Percentiles rank a stretch among this genome's conserved stretches.
Conservation (phyloP, 1,140 invertebrate species). For the Paraescarpia echinospica region DNA sequence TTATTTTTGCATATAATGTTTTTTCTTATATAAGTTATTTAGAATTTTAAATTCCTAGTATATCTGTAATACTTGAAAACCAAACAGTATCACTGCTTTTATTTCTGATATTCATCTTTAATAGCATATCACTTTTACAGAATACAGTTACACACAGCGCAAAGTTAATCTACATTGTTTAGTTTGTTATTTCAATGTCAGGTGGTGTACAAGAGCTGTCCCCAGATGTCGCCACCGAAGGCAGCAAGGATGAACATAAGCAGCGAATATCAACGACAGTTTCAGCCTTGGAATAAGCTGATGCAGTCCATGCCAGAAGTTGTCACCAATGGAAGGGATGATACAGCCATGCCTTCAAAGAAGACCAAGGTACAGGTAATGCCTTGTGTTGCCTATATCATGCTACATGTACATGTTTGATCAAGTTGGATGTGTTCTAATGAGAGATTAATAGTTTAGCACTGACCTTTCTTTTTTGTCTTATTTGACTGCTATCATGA, state of each 20-base stretch:
- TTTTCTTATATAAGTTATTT: too few species aligned
- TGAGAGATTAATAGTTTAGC: not conserved
- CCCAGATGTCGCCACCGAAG: constrained; percentile 22
- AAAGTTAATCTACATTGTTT: not conserved
- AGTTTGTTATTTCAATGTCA: constrained; percentile 16
- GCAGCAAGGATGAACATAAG: constrained; percentile 8
- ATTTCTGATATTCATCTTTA: not conserved
- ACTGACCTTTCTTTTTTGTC: not conserved
- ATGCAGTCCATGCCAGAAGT: constrained; percentile 27
- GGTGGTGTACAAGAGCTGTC: constrained; percentile 46
- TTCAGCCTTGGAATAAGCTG: constrained; percentile 34
- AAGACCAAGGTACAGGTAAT: constrained; percentile 24
- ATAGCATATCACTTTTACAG: not conserved
- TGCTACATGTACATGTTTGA: not conserved
- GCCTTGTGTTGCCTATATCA: too few species aligned
- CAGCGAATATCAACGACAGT: constrained; percentile 32
- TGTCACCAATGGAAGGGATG: constrained; percentile 12
- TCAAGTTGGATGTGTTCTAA: not conserved
- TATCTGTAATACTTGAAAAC: not conserved
- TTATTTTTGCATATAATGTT: not conserved
- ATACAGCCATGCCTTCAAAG: constrained; percentile 23
- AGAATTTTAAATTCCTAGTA: not conserved
- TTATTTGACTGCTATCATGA: not conserved
- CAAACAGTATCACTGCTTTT: too few species aligned
- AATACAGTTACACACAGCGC: not conserved